Base-by-base conservation (phyloP, 2,797 vertebrate species). In the Ctenochaetus hawaiiensis region DNA sequence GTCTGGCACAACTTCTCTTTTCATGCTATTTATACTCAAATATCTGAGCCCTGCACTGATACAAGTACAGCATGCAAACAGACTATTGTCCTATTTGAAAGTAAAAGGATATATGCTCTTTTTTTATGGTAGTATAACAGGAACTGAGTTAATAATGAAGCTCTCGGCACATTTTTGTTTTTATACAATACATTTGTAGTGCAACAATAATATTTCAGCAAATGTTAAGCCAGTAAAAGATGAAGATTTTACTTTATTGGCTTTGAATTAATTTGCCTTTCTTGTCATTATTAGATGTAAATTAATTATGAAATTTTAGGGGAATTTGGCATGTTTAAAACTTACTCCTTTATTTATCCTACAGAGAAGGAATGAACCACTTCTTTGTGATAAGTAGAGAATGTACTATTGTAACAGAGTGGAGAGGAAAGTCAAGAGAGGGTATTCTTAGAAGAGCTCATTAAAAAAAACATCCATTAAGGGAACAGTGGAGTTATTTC, bases 1-100 rank as follows among this genome's bases (percentile, higher is more conserved):
- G 89, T 92, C 93, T 94, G 90, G 91, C 91, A 87, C 84, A 82
- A 78, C 78, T 89, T 72, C 75, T 84, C 51, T 88, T 92, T 92
- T 92, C 87, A 89, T 68, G 72, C 88, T 93, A 92, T 93, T 93
- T 91, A 90, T 89, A 85, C 89, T 80, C 71, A 85, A 88, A 90
- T 86, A 83, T 90, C 80, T 81, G 60, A 62, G 47, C 48, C 58
- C 63, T 81, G 52, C 72, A 57, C 54, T 81, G 77, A 88, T 81
- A 80, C 58, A 34, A 69, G 64, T 51, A 51, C 69, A 76, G 61
- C 63, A 43, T 70, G 79, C 70, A 80, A 75, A 71, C 20, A 72
- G 44, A 67, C 47, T 59, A 60, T 77, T 82, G 57, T 83, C 72
- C 57, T 77, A 22, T 58, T 22, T n/a, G 51, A 66, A 84, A 67